Percentiles rank a stretch among this genome's conserved stretches.
Evolutionary conservation across 2,797 vertebrate genomes (phyloP).

Genomic region (Amniataba percoides): DNA sequence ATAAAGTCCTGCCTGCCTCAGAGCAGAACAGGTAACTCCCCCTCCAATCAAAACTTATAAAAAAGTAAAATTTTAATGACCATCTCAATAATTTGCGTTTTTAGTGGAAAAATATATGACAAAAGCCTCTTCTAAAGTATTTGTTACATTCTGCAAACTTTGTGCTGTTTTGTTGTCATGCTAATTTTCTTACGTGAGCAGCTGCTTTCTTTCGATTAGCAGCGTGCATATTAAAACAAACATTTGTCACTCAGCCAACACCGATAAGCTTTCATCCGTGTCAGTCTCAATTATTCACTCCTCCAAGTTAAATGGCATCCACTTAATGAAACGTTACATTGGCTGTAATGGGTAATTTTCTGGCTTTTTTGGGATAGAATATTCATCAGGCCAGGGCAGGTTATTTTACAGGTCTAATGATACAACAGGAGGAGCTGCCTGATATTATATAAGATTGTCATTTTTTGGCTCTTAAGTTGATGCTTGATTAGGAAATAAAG

Average conservation of each 20-base stretch:
- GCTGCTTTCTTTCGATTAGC: slow-evolving; percentile 7
- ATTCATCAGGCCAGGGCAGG: background rate
- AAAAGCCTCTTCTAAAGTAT: background rate
- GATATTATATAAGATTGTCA: background rate
- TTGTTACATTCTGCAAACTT: background rate
- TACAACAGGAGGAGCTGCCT: background rate
- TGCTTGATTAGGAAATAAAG: slow-evolving; percentile 12
- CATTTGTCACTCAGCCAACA: background rate
- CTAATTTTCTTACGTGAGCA: background rate
- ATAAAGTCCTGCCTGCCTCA: background rate
- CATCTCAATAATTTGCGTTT: background rate
- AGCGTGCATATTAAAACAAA: background rate
- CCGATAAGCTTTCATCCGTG: background rate
- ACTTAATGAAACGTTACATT: slow-evolving; percentile 13
- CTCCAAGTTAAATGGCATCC: background rate
- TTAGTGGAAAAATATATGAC: background rate
- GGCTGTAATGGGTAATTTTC: background rate
- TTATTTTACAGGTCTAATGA: slow-evolving; percentile 8
- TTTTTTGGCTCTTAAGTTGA: background rate
- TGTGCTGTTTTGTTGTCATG: background rate
- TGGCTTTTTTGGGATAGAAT: background rate
- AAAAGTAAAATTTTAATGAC: background rate
- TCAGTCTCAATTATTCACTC: slow-evolving; percentile 16
- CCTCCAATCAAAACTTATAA: background rate
- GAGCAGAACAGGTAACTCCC: background rate